These are phyloP conservation scores for Heteropelma amictum DNA, from an alignment of 2,888 invertebrate genomes.

Conservation along the genomic window DNA sequence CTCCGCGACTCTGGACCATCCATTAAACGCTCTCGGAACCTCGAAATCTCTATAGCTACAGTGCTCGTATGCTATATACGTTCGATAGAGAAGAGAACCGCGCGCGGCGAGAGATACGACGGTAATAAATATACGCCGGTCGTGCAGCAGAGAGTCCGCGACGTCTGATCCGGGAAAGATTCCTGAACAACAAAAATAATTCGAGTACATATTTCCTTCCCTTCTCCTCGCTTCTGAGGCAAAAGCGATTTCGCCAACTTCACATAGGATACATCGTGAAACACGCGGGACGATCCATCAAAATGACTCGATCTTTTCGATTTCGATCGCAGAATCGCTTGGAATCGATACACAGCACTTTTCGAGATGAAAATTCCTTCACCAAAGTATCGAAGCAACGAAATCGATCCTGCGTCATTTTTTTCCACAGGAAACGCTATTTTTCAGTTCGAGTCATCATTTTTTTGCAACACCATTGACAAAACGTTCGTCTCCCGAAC, in stretches of 20 bases:
- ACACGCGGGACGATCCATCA: neutral
- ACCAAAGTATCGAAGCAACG: neutral
- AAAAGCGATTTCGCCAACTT: conserved; percentile 23
- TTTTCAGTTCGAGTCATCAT: too few relatives aligned
- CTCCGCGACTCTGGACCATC: conserved; percentile 73
- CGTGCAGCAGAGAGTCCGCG: conserved; percentile 66
- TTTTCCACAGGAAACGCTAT: too few relatives aligned
- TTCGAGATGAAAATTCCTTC: neutral
- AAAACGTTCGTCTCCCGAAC: too few relatives aligned
- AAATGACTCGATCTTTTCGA: neutral
- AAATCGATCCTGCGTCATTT: neutral
- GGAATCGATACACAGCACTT: neutral
- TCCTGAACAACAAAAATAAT: conserved; percentile 71
- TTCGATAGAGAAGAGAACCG: conserved; percentile 57
- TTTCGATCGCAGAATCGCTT: neutral
- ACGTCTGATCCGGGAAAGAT: conserved; percentile 74
- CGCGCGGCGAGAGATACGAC: conserved; percentile 72
- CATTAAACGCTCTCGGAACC: conserved; percentile 71
- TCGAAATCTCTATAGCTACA: neutral
- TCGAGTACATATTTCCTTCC: conserved; percentile 34
- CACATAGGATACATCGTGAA: neutral
- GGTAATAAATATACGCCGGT: conserved; percentile 76
- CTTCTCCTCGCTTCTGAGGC: neutral
- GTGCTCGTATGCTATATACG: neutral
- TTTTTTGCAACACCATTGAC: too few relatives aligned